phyloP scores from a whole-genome alignment of 2,888 invertebrate species.

The Heliconius erato region DNA sequence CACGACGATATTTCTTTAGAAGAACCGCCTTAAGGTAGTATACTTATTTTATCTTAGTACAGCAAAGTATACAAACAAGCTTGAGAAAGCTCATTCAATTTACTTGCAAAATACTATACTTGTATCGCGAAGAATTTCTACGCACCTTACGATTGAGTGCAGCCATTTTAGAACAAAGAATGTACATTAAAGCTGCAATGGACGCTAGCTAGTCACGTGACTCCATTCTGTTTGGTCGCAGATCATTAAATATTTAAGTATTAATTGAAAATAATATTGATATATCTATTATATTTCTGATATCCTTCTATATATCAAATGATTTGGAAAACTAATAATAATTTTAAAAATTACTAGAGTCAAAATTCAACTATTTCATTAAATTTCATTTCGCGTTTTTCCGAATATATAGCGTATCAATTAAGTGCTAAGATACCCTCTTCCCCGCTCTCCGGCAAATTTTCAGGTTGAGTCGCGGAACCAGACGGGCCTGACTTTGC shows the following conservation, averaged over 20 bases:
- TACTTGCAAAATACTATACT: slow-evolving; percentile 53
- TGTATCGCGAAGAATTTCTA: slow-evolving; percentile 52
- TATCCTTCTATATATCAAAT: no score
- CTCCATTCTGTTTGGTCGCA: not conserved
- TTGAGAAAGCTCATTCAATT: slow-evolving; percentile 38
- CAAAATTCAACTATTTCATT: no score
- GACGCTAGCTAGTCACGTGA: slow-evolving; percentile 32
- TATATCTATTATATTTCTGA: no score
- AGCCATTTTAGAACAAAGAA: slow-evolving; percentile 58
- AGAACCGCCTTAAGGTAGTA: not conserved
- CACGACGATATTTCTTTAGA: not conserved
- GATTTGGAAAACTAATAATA: no score
- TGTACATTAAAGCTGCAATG: slow-evolving; percentile 56
- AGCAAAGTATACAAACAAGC: slow-evolving; percentile 13
- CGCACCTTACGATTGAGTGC: slow-evolving; percentile 59
- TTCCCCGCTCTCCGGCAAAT: no score
- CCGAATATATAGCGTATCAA: no score
- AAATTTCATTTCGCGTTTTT: no score
- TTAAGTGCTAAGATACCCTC: no score
- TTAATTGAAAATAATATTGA: not conserved
- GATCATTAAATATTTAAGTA: not conserved
- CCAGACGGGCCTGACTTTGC: no score
- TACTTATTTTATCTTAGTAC: slow-evolving; percentile 11
- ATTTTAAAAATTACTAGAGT: no score
- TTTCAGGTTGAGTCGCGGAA: no score